Evolutionary conservation across 1,140 invertebrate species (phyloP).

Genomic region (Oncopodura yosiiana): DNA sequence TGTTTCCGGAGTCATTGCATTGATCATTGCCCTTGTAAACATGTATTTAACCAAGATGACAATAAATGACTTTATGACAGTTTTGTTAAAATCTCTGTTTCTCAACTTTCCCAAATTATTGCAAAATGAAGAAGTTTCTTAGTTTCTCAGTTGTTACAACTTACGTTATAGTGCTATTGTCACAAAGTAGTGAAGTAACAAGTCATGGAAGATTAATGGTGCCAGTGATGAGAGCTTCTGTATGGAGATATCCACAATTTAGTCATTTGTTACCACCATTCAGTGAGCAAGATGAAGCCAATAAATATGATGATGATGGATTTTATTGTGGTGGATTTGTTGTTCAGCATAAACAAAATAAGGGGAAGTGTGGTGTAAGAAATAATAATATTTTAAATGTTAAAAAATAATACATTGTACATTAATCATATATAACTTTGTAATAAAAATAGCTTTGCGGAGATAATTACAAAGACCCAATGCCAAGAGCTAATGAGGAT

Average conservation of each 20-base stretch:
- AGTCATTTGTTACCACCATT: conserved; percentile 34
- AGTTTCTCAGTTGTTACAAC: too few species aligned
- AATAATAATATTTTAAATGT: background rate
- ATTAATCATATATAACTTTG: background rate
- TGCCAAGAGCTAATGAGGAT: conserved; percentile 8
- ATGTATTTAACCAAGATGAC: too few species aligned
- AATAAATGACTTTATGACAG: too few species aligned
- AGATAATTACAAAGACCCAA: background rate
- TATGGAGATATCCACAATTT: conserved; percentile 37
- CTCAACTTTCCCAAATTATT: too few species aligned
- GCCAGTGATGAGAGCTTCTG: conserved; percentile 38
- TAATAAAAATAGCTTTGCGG: conserved; percentile 8
- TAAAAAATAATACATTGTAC: background rate
- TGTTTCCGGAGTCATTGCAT: too few species aligned
- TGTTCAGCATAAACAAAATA: conserved; percentile 36
- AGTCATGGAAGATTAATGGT: conserved; percentile 39
- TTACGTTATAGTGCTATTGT: too few species aligned
- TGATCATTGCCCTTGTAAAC: too few species aligned
- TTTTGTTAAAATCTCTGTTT: too few species aligned
- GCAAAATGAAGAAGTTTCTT: too few species aligned
- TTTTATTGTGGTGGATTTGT: conserved; percentile 45
- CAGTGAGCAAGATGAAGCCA: too few species aligned
- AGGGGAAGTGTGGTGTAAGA: conserved; percentile 44
- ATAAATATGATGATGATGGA: conserved; percentile 48
- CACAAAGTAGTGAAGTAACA: too few species aligned